Conservation (phyloP, 1,140 invertebrate genomes). For the Lepidurus arcticus region DNA sequence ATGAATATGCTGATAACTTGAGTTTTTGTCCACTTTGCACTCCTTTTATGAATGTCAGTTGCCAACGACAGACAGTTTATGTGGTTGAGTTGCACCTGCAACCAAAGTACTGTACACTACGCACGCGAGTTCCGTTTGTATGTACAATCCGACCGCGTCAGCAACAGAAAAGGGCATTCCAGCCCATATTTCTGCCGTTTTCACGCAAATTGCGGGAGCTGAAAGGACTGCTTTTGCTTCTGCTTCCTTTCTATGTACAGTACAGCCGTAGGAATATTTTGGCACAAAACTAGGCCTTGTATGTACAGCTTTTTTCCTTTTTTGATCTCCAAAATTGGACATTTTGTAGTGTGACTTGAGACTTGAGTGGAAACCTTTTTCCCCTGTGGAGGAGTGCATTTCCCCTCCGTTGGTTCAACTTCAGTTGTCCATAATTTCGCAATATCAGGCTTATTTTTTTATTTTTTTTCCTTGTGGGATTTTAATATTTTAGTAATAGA, state of each 20-base stretch:
- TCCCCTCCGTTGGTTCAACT: too few species aligned
- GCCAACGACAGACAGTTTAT: neutral
- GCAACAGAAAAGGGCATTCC: too few species aligned
- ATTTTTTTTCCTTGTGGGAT: too few species aligned
- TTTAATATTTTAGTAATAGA: too few species aligned
- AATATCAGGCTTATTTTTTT: too few species aligned
- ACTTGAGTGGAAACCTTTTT: neutral
- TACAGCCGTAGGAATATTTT: neutral
- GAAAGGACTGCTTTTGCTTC: neutral
- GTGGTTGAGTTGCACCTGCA: neutral
- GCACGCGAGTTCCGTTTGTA: neutral
- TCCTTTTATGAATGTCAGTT: constrained; percentile 15
- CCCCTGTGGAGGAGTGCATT: too few species aligned
- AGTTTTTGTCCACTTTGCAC: neutral
- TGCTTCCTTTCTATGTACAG: neutral
- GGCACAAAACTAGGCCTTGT: constrained; percentile 12
- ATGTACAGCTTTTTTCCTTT: neutral
- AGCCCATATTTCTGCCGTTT: too few species aligned
- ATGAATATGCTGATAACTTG: neutral
- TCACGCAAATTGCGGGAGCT: neutral
- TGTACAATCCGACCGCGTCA: neutral
- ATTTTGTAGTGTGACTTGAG: neutral
- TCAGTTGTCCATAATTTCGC: too few species aligned
- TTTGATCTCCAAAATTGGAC: neutral
- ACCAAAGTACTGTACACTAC: neutral